Evolutionary conservation across 1,140 invertebrate genomes (phyloP), one percentile per base, ranked within the genome.

Genomic region (Penaeus japonicus): DNA sequence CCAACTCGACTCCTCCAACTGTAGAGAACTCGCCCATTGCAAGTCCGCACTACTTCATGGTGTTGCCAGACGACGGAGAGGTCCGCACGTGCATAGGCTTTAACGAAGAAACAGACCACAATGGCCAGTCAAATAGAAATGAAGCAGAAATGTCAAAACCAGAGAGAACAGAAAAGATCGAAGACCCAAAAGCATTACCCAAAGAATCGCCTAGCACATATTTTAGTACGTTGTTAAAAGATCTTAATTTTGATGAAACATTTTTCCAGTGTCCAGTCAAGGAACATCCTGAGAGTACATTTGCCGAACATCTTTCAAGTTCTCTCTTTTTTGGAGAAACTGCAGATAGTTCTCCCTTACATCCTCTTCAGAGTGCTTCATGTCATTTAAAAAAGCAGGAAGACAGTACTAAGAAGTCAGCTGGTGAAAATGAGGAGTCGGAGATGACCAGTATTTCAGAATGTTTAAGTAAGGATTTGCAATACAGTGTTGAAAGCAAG

Each of bases 271-370:
- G 87, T 53, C 87, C 80, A 35, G 54, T 83, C 53, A 24, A 55
- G 32, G 87, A 88, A 78, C 53, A 77, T 10, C 80, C 79, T 20
- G 75, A 70, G 55, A 24, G 30, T 27, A 83, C 87, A 18, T 78
- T 88, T 78, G 47, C 4, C 20, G 87, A 88, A 77, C 87, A 88
- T 70, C 59, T 83, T 5, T 70, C 17, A 57, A 84, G 80, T 39
- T 77, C 87, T 57, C 80, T 84, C 32, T 88, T 88, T 54, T 88
- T 83, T 88, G 87, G 79, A 27, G 87, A 88, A 30, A 88, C 80
- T 78, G 80, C 87, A 30, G 59, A 32, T 62, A 77, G 20, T 83
- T 88, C 77, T 80, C 24, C 24, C 15, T 3, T 32, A 47, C 47
- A 47, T 47, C 47, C 47, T 47, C 10, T 47, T 7, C 47, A 12